Percentiles rank a stretch among this genome's conserved stretches.
Conservation (phyloP, 64 coral and sea anemone genomes). For the Dendrophyllia cribrosa region DNA sequence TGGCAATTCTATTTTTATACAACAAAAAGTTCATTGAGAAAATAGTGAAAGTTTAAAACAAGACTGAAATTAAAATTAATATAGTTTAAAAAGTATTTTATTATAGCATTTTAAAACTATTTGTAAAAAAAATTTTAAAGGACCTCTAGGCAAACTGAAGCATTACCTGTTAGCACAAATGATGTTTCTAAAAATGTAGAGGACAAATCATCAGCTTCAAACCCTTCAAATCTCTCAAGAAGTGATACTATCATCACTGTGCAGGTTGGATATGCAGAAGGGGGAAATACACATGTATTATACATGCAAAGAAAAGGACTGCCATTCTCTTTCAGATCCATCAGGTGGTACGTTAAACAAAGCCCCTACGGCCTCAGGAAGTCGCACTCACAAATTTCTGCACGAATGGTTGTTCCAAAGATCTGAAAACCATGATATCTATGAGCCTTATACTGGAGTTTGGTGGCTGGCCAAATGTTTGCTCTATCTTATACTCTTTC, state of each 20-base stretch:
- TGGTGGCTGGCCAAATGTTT: conserved; percentile 41
- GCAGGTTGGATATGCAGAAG: too few relatives aligned
- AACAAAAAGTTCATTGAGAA: conserved; percentile 5
- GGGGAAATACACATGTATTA: too few relatives aligned
- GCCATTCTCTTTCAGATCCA: background rate
- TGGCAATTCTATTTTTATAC: conserved; percentile 10
- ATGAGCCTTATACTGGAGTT: conserved; percentile 48
- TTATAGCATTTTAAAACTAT: conserved; percentile 11
- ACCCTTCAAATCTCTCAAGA: conserved; percentile 14
- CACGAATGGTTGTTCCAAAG: conserved; percentile 36
- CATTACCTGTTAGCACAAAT: background rate
- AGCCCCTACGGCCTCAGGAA: background rate
- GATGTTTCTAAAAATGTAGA: conserved; percentile 14
- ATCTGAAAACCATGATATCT: conserved; percentile 60
- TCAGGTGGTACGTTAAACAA: background rate
- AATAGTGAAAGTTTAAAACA: conserved; percentile 4
- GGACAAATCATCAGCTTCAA: conserved; percentile 25
- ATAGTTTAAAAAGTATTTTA: conserved; percentile 24
- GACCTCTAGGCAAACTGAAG: background rate
- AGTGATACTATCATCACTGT: background rate
- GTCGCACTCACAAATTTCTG: too few relatives aligned
- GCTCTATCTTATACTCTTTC: too few relatives aligned
- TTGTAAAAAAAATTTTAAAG: conserved; percentile 11
- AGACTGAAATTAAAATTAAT: conserved; percentile 16
- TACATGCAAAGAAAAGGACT: too few relatives aligned